Percentiles rank a stretch among this genome's conserved stretches.
Conservation (phyloP, 1,140 invertebrate species). For the Teleogryllus occipitalis region DNA sequence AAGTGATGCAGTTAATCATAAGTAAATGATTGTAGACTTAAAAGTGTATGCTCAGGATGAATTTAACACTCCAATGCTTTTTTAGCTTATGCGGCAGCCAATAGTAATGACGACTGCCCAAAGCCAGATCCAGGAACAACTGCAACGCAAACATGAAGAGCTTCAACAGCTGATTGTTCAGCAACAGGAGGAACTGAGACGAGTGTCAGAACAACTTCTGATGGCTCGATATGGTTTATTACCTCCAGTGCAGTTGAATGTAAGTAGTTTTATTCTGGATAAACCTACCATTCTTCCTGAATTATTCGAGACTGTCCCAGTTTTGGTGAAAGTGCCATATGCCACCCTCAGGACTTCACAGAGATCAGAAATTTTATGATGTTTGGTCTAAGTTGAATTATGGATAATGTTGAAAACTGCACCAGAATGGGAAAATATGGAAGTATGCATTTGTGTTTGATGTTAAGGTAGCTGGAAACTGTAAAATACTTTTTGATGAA, state of each 20-base stretch:
- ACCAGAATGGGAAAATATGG: too few relatives aligned
- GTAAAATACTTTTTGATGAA: too few relatives aligned
- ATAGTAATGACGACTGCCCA: constrained; percentile 16
- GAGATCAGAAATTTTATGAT: neutral
- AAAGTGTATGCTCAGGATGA: too few relatives aligned
- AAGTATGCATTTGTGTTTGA: too few relatives aligned
- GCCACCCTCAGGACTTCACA: neutral
- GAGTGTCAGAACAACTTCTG: constrained; percentile 76
- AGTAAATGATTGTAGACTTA: too few relatives aligned
- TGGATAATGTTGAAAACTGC: too few relatives aligned
- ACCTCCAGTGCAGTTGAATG: constrained; percentile 49
- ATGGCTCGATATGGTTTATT: constrained; percentile 70
- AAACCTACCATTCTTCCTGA: neutral
- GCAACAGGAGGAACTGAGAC: constrained; percentile 75
- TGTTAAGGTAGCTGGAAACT: too few relatives aligned
- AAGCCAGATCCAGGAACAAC: constrained; percentile 51
- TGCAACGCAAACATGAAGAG: constrained; percentile 76
- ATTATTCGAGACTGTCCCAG: neutral
- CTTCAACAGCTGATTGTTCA: constrained; percentile 74
- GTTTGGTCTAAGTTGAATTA: too few relatives aligned
- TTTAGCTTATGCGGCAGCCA: constrained; percentile 11
- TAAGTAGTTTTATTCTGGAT: constrained; percentile 27
- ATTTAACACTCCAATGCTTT: neutral
- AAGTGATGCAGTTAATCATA: too few relatives aligned
- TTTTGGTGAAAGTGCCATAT: neutral